Conservation (phyloP, 1,140 invertebrate genomes). For the Rhagoletis pomonella region DNA sequence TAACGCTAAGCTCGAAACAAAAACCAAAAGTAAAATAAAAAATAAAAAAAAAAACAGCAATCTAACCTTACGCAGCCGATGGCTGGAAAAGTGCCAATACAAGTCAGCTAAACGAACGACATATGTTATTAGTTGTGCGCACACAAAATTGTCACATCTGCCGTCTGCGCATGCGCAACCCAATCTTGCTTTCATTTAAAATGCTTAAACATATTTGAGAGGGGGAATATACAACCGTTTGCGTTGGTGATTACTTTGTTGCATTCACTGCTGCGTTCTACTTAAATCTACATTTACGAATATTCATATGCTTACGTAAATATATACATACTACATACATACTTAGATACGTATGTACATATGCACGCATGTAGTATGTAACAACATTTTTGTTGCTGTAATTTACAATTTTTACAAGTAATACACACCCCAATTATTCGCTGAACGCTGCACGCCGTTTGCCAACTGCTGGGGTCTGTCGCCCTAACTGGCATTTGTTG, state of each 20-base stretch:
- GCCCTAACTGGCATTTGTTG: too few species aligned
- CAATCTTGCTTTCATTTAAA: conserved; percentile 1
- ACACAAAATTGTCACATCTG: conserved; percentile 48
- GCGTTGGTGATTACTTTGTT: conserved; percentile 9
- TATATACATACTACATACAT: too few species aligned
- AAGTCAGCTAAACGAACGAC: neutral
- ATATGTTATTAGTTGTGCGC: neutral
- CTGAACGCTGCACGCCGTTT: neutral
- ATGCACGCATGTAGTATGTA: neutral
- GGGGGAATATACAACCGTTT: neutral
- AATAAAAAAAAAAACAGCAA: neutral
- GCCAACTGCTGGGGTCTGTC: neutral
- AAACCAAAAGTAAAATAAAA: neutral
- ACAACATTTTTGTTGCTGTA: conserved; percentile 2
- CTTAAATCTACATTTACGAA: conserved; percentile 7
- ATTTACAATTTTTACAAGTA: conserved; percentile 38
- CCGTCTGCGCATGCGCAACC: conserved; percentile 51
- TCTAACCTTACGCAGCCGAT: neutral
- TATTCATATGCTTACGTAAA: neutral
- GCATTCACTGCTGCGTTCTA: neutral
- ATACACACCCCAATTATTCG: conserved; percentile 27
- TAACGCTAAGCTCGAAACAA: too few species aligned
- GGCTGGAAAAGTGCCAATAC: neutral
- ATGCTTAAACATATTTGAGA: neutral
- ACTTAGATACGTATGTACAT: neutral